These are phyloP conservation scores for Drosophila prostipennis DNA, from an alignment of 2,888 invertebrate species.

Conservation along the genomic window DNA sequence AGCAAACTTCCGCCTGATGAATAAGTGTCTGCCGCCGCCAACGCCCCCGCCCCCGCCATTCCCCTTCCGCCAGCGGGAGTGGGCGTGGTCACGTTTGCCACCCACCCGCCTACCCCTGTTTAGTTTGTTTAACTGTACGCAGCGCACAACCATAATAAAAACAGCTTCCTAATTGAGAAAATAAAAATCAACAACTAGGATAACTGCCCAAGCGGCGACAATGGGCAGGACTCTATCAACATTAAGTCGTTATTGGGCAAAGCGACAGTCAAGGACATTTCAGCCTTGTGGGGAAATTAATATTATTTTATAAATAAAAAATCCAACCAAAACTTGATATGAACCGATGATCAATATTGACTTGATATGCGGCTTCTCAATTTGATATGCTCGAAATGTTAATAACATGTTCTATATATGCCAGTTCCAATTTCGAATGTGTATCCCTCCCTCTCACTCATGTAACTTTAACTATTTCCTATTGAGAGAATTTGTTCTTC, in stretches of 20 bases:
- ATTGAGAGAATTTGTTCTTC: too few relatives aligned
- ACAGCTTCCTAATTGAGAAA: slow-evolving; percentile 77
- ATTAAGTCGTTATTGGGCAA: not conserved
- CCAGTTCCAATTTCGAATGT: too few relatives aligned
- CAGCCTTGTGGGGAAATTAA: not conserved
- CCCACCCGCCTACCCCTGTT: slow-evolving; percentile 44
- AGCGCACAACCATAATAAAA: slow-evolving; percentile 67
- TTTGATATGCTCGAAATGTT: too few relatives aligned
- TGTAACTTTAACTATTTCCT: too few relatives aligned
- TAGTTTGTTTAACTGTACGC: slow-evolving; percentile 63
- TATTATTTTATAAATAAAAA: too few relatives aligned
- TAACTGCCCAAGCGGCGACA: slow-evolving; percentile 47
- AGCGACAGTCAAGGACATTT: not conserved
- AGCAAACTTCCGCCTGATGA: slow-evolving; percentile 78
- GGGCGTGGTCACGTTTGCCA: slow-evolving; percentile 29
- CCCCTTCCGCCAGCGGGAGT: slow-evolving; percentile 12
- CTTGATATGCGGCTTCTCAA: too few relatives aligned
- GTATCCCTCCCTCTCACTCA: too few relatives aligned
- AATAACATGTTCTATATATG: too few relatives aligned
- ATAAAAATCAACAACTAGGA: slow-evolving; percentile 72
- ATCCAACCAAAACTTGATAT: too few relatives aligned
- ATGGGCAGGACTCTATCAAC: slow-evolving; percentile 8
- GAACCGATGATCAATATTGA: too few relatives aligned
- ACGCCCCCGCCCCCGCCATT: not conserved
- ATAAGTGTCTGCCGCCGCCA: slow-evolving; percentile 70